phyloP scores from a whole-genome alignment of 1,140 invertebrate genomes.

The Hyposmocoma kahamanoa region DNA sequence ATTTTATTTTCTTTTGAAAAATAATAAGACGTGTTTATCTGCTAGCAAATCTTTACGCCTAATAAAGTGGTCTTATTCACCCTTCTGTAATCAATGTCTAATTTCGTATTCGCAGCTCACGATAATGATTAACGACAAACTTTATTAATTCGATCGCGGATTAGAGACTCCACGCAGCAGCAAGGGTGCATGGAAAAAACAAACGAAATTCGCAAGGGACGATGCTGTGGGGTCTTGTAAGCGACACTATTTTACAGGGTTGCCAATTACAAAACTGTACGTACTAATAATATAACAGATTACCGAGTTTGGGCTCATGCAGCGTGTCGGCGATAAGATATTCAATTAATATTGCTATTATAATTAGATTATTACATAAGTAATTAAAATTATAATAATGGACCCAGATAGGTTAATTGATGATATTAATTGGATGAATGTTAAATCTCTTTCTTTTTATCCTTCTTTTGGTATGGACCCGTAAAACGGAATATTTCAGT shows the following conservation, averaged over 20 bases:
- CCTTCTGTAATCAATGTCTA: slow-evolving; percentile 66
- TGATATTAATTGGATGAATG: too few species aligned
- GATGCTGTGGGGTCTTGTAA: slow-evolving; percentile 28
- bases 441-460: too few species aligned
- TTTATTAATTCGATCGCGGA: slow-evolving; percentile 70
- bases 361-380: too few species aligned
- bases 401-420: too few species aligned
- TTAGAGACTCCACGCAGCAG: slow-evolving; percentile 42
- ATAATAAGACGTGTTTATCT: slow-evolving; percentile 4
- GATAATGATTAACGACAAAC: slow-evolving; percentile 70
- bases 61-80: slow-evolving; percentile 61
- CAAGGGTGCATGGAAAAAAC: slow-evolving; percentile 66
- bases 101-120: slow-evolving; percentile 63
- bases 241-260: slow-evolving; percentile 33
- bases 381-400: too few species aligned
- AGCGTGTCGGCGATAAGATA: too few species aligned
- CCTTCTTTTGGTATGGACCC: too few species aligned
- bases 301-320: too few species aligned
- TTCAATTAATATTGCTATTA: too few species aligned
- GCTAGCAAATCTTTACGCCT: slow-evolving; percentile 47
- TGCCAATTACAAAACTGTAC: slow-evolving; percentile 15
- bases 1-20: slow-evolving; percentile 5
- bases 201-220: slow-evolving; percentile 62
- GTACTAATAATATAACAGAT: too few species aligned
- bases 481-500: too few species aligned